These are phyloP conservation scores for Diorhabda elongata DNA, from an alignment of 1,140 invertebrate species.

Conservation along the genomic window DNA sequence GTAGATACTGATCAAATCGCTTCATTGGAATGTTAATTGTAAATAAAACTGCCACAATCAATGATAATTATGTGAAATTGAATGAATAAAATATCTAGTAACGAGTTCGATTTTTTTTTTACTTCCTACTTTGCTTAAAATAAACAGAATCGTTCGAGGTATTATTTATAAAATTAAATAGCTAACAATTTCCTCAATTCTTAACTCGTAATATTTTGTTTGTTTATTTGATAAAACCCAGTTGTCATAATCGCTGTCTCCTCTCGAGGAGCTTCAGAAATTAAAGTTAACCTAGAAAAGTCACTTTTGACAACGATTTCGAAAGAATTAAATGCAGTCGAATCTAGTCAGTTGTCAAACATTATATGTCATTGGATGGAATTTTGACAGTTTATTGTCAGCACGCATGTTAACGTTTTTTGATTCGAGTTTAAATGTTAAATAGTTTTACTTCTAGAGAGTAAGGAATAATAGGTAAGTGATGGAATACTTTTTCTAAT, in stretches of 20 bases:
- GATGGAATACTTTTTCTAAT: not conserved
- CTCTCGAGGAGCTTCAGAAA: not conserved
- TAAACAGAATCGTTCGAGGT: not conserved
- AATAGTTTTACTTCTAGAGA: not conserved
- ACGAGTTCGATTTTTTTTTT: not conserved
- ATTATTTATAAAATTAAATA: not conserved
- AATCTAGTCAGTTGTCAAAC: not conserved
- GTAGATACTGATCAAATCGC: constrained; percentile 3
- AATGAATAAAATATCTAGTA: not conserved
- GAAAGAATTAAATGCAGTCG: no score
- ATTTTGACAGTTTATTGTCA: not conserved
- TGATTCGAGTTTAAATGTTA: constrained; percentile 1
- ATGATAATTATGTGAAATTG: not conserved
- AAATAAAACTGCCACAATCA: not conserved
- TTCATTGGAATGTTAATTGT: not conserved
- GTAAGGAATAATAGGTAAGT: constrained; percentile 7
- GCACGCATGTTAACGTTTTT: constrained; percentile 3
- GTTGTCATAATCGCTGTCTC: not conserved
- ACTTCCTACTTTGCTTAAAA: not conserved
- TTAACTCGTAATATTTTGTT: not conserved
- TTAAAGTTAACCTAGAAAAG: not conserved
- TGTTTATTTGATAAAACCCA: not conserved
- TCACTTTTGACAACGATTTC: not conserved
- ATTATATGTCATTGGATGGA: not conserved
- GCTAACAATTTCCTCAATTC: not conserved